Base-by-base conservation (phyloP, 2,888 invertebrate genomes). In the Xylocampa areola region DNA sequence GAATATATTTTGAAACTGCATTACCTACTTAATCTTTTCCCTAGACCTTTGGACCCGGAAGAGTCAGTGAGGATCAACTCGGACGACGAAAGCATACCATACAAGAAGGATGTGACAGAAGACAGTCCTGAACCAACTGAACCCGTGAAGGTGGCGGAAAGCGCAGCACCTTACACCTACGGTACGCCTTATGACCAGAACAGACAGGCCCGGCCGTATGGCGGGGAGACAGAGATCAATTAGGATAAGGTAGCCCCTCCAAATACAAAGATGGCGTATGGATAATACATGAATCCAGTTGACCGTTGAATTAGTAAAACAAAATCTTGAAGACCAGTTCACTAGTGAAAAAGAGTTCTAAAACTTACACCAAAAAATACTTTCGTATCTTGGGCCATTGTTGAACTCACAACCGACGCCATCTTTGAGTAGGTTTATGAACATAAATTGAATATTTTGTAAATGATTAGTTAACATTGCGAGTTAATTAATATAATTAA, bases 21-120 rank as follows among this genome's bases (percentile, higher is more conserved):
- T 8, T 8, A 25, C 8, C 7, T 0, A 2, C 7, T 25, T 8
- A 7, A 16, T 4, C 37, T 7, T 53, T 47, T 58, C 45, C 37
- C 82, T 5, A 87, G 91, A 4, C 76, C 87, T 0, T 76, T 93
- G 58, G 94, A 94, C 65, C 92, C 91, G 0, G 93, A 94, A 43
- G 94, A 94, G 16, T 92, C 93, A 6, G 66, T 91, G 62, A 90
- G 89, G 68, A 81, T 93, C 25, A 90, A 91, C 59, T 93, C 93
- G 0, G 94, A 94, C 43, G 92, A 93, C 48, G 93, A 94, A 2
- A 93, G 93, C 66, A 88, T 94, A 36, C 93, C 93, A 0, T 94
- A 94, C 84, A 94, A 94, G 81, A 94, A 93, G 63, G 92, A 91
- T 51, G 67, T 84, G 0, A 73, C 81, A 0, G 92, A 92, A 65